Percentiles rank a stretch among this genome's conserved stretches.
Conservation (phyloP, 2,113 vertebrate species). For the Actenoides lindsayi region DNA sequence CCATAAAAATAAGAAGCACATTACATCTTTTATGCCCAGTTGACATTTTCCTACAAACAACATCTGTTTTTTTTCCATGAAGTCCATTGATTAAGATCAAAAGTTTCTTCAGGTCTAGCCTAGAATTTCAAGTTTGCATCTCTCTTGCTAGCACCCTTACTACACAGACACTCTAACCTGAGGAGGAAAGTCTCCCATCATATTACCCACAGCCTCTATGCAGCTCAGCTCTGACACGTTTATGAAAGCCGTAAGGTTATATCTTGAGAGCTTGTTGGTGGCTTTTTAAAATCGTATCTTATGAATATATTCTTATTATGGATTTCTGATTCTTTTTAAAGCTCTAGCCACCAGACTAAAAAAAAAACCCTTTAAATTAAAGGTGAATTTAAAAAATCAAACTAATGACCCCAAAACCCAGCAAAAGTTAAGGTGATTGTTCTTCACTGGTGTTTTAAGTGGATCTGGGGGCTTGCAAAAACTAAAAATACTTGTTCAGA, state of each 20-base stretch:
- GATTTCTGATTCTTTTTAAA: neutral
- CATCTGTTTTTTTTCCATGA: neutral
- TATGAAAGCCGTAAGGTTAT: neutral
- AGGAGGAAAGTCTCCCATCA: neutral
- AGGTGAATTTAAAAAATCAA: slow-evolving; percentile 4
- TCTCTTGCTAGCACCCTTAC: neutral
- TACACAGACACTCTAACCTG: neutral
- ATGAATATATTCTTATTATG: neutral
- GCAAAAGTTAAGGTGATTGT: neutral
- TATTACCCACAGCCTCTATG: neutral
- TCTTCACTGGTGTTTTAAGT: neutral
- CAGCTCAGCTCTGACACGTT: neutral
- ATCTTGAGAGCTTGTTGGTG: neutral
- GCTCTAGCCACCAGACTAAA: neutral
- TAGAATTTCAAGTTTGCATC: neutral
- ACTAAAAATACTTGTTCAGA: slow-evolving; percentile 5
- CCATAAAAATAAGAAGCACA: neutral
- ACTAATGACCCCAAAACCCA: neutral
- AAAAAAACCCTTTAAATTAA: neutral
- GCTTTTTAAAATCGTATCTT: neutral
- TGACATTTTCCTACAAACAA: neutral
- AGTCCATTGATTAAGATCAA: neutral
- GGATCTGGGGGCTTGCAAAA: neutral
- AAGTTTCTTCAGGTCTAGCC: neutral
- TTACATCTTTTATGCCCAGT: neutral